phyloP scores from a whole-genome alignment of 2,797 vertebrate genomes.

The Siniperca scherzeri region DNA sequence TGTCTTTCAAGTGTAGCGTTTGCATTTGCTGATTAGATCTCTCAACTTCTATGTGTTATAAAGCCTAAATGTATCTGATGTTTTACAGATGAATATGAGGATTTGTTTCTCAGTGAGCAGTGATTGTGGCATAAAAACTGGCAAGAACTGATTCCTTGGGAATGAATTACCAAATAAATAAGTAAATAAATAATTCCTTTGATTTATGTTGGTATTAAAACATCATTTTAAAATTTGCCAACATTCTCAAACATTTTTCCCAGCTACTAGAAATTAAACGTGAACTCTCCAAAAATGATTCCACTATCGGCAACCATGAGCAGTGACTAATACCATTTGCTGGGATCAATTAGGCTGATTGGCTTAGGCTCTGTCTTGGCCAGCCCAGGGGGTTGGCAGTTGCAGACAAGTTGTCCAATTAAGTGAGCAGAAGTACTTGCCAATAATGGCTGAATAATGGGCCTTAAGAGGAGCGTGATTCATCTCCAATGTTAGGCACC shows the following conservation, averaged over 20 bases:
- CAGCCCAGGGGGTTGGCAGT: slow-evolving; percentile 79
- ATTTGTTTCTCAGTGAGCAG: slow-evolving; percentile 25
- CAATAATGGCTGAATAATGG: slow-evolving; percentile 86
- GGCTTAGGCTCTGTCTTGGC: slow-evolving; percentile 76
- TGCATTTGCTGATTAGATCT: slow-evolving; percentile 17
- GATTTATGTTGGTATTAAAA: slow-evolving; percentile 43
- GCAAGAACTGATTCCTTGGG: background rate
- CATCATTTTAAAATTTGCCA: slow-evolving; percentile 29
- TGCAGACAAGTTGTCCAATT: slow-evolving; percentile 85
- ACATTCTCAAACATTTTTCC: slow-evolving; percentile 6
- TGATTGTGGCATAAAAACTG: slow-evolving; percentile 20
- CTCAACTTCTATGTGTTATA: background rate
- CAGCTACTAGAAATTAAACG: slow-evolving; percentile 8
- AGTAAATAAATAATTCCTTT: slow-evolving; percentile 43
- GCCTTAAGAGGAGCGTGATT: slow-evolving; percentile 77
- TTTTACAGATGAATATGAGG: slow-evolving; percentile 35
- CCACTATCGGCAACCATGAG: slow-evolving; percentile 50
- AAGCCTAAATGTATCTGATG: slow-evolving; percentile 22
- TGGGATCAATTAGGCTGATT: slow-evolving; percentile 83
- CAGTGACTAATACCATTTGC: slow-evolving; percentile 75
- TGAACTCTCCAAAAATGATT: slow-evolving; percentile 38
- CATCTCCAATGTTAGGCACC: slow-evolving; percentile 76
- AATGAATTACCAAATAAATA: slow-evolving; percentile 38
- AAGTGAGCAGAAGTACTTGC: slow-evolving; percentile 81
- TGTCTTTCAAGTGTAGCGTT: slow-evolving; percentile 11